phyloP scores from a whole-genome alignment of 2,888 invertebrate genomes.

The Lasioglossum figueresi region DNA sequence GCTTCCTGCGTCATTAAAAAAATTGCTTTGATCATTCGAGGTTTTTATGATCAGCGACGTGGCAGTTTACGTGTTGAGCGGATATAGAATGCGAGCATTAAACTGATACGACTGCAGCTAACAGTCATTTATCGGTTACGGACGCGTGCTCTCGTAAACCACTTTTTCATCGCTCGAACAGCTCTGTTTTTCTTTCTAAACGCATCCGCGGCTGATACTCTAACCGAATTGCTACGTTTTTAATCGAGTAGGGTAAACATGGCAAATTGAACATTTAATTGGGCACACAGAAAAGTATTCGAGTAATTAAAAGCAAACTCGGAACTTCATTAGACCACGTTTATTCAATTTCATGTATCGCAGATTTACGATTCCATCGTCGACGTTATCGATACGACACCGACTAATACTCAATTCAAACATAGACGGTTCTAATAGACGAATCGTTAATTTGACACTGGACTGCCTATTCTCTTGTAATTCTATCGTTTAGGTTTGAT shows the following conservation, averaged over 20 bases:
- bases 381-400: background rate
- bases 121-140: slow-evolving; percentile 57
- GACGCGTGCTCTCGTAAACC: slow-evolving; percentile 47
- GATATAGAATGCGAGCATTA: background rate
- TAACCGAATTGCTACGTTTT: slow-evolving; percentile 4
- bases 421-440: background rate
- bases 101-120: background rate
- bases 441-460: background rate
- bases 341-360: background rate
- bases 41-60: background rate
- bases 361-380: background rate
- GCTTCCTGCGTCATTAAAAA: background rate
- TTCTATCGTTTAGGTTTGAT: background rate
- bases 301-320: background rate
- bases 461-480: background rate
- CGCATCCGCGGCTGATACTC: background rate
- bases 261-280: slow-evolving; percentile 11
- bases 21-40: background rate
- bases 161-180: slow-evolving; percentile 37
- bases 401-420: background rate
- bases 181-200: slow-evolving; percentile 23
- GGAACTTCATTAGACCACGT: background rate
- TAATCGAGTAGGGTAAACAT: background rate
- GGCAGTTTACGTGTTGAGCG: background rate
- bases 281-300: background rate